Conservation (phyloP, 2,797 vertebrate species). For the Heteromormyrus szaboi region DNA sequence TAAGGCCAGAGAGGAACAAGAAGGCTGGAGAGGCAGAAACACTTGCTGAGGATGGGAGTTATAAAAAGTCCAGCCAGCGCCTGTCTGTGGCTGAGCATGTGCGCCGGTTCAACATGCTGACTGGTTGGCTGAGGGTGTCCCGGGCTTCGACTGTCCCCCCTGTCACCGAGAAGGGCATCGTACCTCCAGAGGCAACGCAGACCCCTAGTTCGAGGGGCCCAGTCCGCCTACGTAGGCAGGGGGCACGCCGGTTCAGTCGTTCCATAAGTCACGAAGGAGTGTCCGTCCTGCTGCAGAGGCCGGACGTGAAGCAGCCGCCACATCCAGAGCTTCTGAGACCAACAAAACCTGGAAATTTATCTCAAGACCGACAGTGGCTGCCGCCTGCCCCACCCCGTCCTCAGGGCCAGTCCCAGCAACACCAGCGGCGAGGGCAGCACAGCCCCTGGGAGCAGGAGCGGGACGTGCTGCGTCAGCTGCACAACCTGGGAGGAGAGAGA, state of each 20-base stretch:
- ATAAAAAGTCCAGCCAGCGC: constrained; percentile 25
- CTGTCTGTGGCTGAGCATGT: constrained; percentile 27
- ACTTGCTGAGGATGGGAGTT: constrained; percentile 2
- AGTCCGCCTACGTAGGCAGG: constrained; percentile 36
- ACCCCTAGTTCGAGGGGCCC: constrained; percentile 14
- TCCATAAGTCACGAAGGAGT: constrained; percentile 54
- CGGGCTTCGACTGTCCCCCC: constrained; percentile 13
- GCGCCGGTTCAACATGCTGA: constrained; percentile 32
- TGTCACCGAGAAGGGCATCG: constrained; percentile 7
- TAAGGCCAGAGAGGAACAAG: neutral
- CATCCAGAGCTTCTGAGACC: neutral
- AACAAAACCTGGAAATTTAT: constrained; percentile 16
- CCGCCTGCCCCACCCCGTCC: neutral
- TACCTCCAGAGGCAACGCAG: neutral
- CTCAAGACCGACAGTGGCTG: neutral
- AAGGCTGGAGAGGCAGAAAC: constrained; percentile 5
- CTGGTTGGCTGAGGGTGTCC: constrained; percentile 28
- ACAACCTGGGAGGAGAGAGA: neutral
- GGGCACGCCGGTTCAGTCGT: constrained; percentile 46
- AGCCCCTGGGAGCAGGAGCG: neutral
- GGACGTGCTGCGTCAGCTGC: neutral
- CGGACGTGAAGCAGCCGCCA: neutral
- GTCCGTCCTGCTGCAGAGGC: constrained; percentile 25
- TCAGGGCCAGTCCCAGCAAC: neutral
- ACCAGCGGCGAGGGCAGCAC: neutral